Conservation (phyloP, 2,888 invertebrate genomes). For the Eueremaeus valkanovi region DNA sequence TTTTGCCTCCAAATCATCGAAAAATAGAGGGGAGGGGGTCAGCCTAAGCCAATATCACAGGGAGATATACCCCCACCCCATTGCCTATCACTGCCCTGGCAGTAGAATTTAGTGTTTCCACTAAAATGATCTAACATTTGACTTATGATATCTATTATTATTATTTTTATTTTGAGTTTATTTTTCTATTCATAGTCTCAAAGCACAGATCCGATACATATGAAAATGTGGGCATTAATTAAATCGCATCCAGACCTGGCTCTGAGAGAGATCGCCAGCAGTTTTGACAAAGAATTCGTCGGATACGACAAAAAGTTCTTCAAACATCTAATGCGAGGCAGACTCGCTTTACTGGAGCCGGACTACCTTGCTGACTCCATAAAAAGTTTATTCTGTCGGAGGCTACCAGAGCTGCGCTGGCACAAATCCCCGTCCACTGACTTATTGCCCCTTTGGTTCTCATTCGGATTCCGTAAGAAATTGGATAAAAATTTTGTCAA, state of each 20-base stretch:
- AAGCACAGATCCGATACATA: background rate
- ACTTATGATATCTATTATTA: no score
- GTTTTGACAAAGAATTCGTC: background rate
- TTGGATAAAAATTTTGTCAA: background rate
- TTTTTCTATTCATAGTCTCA: background rate
- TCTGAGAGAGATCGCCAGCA: background rate
- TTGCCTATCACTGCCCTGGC: no score
- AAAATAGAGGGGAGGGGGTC: no score
- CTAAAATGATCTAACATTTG: no score
- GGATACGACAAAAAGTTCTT: background rate
- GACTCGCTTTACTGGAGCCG: background rate
- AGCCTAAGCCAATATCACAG: no score
- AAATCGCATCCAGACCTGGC: background rate
- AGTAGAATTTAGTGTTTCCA: no score
- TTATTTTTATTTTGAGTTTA: background rate
- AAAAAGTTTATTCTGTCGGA: background rate
- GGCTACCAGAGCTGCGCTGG: background rate
- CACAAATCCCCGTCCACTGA: background rate
- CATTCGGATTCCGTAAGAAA: background rate
- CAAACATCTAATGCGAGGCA: background rate
- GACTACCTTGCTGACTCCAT: background rate
- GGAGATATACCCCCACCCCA: no score
- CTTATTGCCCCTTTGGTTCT: background rate
- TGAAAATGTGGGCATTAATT: background rate
- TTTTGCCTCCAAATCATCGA: no score